Base-by-base conservation (phyloP, 2,888 invertebrate genomes). In the Euplagia quadripunctaria region DNA sequence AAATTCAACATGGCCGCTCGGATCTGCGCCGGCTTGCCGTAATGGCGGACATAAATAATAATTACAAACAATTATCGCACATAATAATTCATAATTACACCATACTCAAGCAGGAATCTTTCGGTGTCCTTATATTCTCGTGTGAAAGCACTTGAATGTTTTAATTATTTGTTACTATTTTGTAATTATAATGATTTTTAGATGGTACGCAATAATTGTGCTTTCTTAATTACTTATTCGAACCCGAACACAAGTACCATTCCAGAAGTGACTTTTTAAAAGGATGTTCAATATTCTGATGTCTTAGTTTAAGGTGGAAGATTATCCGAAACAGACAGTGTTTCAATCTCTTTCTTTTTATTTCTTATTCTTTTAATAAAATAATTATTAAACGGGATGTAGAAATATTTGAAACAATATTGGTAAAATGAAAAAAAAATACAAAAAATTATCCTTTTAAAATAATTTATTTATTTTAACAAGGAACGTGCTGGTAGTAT, bases 41-140 rank as follows among this genome's bases (percentile, higher is more conserved):
- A 82, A 84, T 80, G 74, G 74, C 70, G 66, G 49, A 43, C 76
- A 82, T 83, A 83, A 82, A 83, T 83, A 76, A 71, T 78, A 83
- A 82, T 82, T 84, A 85, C 74, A 80, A 81, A 81, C 79, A 80
- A 81, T 83, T 79, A 85, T 85, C 79, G 74, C 79, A 77, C 77
- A 61, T 84, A 84, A 85, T 82, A 76, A 81, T 80, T 85, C 72
- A 75, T 79, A 81, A 85, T 82, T 76, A 69, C 64, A 74, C 46
- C 67, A 51, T 65, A 42, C 17, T 61, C 20, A 14, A 41, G 67
- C 69, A 69, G 73, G 70, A 84, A 78, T 83, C 80, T 77, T 76
- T 76, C 41, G 41, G 51, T 69, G 43, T 69, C 58, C 71, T 51
- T 16, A 64, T 41, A 31, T 69, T 76, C 73, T 78, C 71, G 68